Evolutionary conservation across 1,140 invertebrate genomes (phyloP), one percentile per base, ranked within the genome.

Genomic region (Zaprionus inermis): DNA sequence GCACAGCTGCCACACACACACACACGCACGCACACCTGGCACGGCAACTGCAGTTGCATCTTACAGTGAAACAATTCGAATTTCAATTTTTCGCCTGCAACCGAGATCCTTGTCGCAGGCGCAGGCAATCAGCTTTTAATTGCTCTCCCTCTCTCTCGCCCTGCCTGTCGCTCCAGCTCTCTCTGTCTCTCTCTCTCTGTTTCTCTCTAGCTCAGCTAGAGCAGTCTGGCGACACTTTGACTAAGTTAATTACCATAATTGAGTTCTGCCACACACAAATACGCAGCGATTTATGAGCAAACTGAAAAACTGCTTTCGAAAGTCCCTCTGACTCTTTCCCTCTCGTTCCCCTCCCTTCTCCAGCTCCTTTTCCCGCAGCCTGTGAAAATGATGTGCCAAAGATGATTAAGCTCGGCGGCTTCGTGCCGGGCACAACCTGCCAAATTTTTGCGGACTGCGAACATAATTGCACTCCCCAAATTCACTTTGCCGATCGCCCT

Each of bases 81-180:
- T 85, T 90, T 90, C 72, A 77, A 89, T 86, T 86, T 90, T 85
- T 90, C 18, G 44, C 44, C 70, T 66, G 72, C 46, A 73, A 61
- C 63, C 41, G 65, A 57, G 11, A 70, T 32, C 49, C 20, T 54
- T 22, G 52, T 52, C 24, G 55, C 63, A 71, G 75, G 52, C 65
- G 73, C 34, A 75, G 73, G 73, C 79, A 91, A 91, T 91, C 80
- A 89, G 73, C 57, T 75, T 81, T 81, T 91, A 89, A 91, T 91
- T 91, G 78, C 80, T 46, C 24, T 22, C 18, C 34, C 28, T 55
- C 57, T 3, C 57, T 22, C 12, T n/a, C 22, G n/a, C n/a, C n/a
- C n/a, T n/a, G n/a, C n/a, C n/a, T n/a, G n/a, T 41, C 28, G 10
- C 49, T 22, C 49, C 3, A 2, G 11, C 20, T 14, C 49, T 16